Base-by-base conservation (phyloP, 2,888 invertebrate genomes). In the Drosophila percnosoma region DNA sequence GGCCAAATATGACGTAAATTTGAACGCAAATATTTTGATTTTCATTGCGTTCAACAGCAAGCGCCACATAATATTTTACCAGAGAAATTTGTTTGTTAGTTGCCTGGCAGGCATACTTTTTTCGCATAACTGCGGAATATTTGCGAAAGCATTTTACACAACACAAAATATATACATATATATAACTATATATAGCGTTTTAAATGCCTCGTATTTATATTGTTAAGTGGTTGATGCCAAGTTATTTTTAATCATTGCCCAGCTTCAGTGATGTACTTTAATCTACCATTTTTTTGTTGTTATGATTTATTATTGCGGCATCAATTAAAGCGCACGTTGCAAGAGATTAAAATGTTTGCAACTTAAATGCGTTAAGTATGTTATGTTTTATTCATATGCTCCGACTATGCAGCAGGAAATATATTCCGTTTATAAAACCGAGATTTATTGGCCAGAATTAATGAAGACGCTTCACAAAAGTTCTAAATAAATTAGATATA, bases 211-310 rank as follows among this genome's bases (percentile, higher is more conserved):
- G 33, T 33, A 51, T 73, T 66, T 51, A 27, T 49, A 29, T 33
- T 29, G n/a, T 18, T 27, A 48, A 42, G 15, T 40, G 34, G 21
- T 42, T 42, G 55, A 40, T 42, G 24, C 42, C 58, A 75, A 65
- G 64, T 49, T 75, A 75, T 75, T 75, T 74, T 75, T 75, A 69
- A 65, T 65, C 75, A 65, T 66, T 54, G 27, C 45, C 65, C 68
- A 61, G 53, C 53, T 52, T 31, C 34, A 27, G 51, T 52, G 48
- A 21, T 29, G 33, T 49, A 27, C 34, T 57, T 61, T 40, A 61
- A 58, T 52, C 60, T 59, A 62, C 24, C 18, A 11, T 27, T 63
- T 38, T 62, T 38, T 8, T 3, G 40, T 31, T 10, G 10, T 31
- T 33, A 42, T 53, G 53, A 68, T 60, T 68, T 75, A 58, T 68